Conservation (phyloP, 2,113 vertebrate genomes). For the Budorcas taxicolor region DNA sequence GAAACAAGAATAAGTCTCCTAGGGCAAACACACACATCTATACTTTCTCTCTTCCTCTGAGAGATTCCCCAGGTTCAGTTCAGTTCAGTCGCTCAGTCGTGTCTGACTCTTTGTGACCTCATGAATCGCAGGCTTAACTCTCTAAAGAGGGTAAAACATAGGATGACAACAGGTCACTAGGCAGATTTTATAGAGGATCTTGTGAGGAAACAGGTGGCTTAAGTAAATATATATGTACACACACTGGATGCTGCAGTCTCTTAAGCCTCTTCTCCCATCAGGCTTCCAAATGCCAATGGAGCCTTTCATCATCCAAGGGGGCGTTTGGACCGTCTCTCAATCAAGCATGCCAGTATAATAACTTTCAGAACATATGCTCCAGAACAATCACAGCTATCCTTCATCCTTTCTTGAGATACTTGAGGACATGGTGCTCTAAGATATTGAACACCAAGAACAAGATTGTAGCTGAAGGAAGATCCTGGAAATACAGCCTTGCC, state of each 20-base stretch:
- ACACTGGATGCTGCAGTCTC: background rate
- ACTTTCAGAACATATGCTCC: background rate
- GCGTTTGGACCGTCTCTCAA: background rate
- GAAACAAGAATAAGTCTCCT: background rate
- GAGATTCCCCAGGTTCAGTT: background rate
- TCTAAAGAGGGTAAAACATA: background rate
- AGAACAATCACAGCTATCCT: background rate
- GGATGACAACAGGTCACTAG: background rate
- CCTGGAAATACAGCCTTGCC: background rate
- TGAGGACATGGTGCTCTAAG: background rate
- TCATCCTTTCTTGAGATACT: background rate
- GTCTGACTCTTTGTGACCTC: no score
- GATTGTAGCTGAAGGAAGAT: background rate
- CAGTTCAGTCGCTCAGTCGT: no score
- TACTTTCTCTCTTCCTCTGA: background rate
- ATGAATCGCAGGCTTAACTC: background rate
- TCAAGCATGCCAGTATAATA: background rate
- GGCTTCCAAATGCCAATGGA: background rate
- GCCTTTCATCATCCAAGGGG: background rate
- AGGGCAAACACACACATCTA: background rate
- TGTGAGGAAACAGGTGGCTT: background rate
- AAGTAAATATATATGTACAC: background rate
- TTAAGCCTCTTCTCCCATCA: background rate
- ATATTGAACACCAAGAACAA: background rate
- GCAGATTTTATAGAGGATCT: background rate